phyloP scores from a whole-genome alignment of 23 tunicate species.

The Oikopleura dioica region DNA sequence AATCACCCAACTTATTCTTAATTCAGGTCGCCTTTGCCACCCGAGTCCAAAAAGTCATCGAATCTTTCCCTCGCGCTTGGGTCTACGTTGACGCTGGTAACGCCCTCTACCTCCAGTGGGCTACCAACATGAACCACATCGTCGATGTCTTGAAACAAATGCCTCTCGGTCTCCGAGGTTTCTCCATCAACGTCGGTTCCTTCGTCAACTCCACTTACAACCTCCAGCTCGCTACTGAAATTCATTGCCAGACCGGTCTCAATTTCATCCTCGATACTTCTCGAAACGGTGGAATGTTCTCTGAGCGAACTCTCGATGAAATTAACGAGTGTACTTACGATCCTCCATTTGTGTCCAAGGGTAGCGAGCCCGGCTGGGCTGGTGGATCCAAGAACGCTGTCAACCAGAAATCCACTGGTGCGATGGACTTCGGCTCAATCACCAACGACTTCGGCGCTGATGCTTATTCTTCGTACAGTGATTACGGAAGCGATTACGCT shows the following conservation, averaged over 20 bases:
- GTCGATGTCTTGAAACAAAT: constrained; percentile 50
- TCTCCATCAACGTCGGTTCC: constrained; percentile 89
- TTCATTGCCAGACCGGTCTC: constrained; percentile 73
- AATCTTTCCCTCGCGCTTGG: constrained; percentile 26
- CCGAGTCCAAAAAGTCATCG: constrained; percentile 26
- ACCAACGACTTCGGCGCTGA: not conserved
- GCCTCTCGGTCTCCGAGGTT: constrained; percentile 27
- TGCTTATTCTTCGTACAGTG: not conserved
- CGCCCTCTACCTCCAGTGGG: constrained; percentile 81
- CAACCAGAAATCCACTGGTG: not conserved
- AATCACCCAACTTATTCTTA: too few species aligned
- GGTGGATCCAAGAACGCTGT: not conserved
- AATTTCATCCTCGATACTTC: constrained; percentile 91
- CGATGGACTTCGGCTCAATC: not conserved
- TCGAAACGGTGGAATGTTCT: constrained; percentile 71
- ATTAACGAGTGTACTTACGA: too few species aligned
- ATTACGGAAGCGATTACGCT: not conserved
- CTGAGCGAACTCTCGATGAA: too few species aligned
- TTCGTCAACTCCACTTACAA: constrained; percentile 76
- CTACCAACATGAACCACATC: constrained; percentile 38
- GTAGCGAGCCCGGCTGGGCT: constrained; percentile 1
- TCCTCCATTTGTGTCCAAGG: not conserved
- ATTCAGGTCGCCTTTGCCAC: constrained; percentile 36
- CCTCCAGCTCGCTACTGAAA: constrained; percentile 43
- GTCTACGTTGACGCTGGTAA: constrained; percentile 94